Base-by-base conservation (phyloP, 2,888 invertebrate species). In the Parelbella ahira region DNA sequence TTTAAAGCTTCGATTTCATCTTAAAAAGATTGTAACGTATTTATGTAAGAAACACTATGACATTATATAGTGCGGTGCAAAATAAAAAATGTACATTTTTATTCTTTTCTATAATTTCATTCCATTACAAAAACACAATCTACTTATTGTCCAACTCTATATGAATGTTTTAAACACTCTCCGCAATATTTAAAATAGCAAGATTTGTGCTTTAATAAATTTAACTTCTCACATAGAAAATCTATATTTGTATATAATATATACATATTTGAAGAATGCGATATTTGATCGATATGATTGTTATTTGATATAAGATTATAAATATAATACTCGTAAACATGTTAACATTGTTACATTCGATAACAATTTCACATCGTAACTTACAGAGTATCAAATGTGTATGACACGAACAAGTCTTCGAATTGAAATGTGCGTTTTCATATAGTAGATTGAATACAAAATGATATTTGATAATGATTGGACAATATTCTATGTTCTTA, bases 1-100 rank as follows among this genome's bases (percentile, higher is more conserved):
- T 80, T 83, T 84, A 84, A 84, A 84, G 84, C 83, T 83, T 81
- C 60, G 58, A 72, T 81, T 80, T 77, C 67, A 69, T 69, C 74
- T 79, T 82, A 83, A 52, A 72, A 71, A 63, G 63, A 63, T 54
- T 64, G 63, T 67, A 63, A 68, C 56, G 60, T 59, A 67, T n/a
- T 32, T 39, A 47, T 56, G 58, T 59, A 68, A 63, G 52, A 58
- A 56, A 56, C 51, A 50, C 50, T 46, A 64, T 59, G 38, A 38
- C 42, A 47, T 41, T 37, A 49, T 23, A 50, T 48, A 12, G 45
- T 51, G 51, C 56, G 50, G 49, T 53, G 48, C 45, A 53, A 66
- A 54, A 49, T 38, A 48, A 47, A 44, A 50, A 23, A 15, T 15
- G 4, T 15, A 15, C 15, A 15, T 15, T 15, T 27, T 33, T 13